These are phyloP conservation scores for Gallinago paraguaiae DNA, from an alignment of 2,113 vertebrate species.

Conservation along the genomic window DNA sequence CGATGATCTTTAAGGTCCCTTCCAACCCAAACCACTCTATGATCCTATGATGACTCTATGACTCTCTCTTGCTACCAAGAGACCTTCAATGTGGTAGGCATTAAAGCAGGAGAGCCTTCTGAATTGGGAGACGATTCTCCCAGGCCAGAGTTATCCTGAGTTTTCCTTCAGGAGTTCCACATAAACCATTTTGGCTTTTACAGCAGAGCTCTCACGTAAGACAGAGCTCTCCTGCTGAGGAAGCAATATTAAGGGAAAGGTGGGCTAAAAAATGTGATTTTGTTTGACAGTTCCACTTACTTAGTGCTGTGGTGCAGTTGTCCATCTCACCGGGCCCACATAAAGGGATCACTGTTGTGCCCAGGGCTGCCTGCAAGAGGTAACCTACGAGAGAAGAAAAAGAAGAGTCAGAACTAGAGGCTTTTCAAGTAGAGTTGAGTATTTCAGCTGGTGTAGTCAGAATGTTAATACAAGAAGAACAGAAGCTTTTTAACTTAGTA, in stretches of 20 bases:
- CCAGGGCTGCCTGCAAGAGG: constrained; percentile 56
- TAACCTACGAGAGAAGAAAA: constrained; percentile 46
- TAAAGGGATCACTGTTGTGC: constrained; percentile 75
- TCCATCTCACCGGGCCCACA: constrained; percentile 72
- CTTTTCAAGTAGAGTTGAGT: not conserved
- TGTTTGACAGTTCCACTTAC: constrained; percentile 41
- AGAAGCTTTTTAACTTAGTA: not conserved
- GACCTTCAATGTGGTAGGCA: no score
- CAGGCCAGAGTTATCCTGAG: not conserved
- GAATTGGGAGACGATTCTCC: not conserved
- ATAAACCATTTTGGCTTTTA: not conserved
- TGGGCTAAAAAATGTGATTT: not conserved
- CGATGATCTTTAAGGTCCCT: no score
- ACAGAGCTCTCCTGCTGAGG: not conserved
- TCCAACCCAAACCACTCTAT: no score
- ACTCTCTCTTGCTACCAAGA: not conserved
- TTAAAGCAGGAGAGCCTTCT: not conserved
- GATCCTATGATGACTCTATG: no score
- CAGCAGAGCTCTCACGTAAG: not conserved
- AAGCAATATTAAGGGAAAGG: not conserved
- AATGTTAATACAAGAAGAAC: not conserved
- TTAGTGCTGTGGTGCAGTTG: constrained; percentile 75
- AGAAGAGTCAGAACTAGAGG: not conserved
- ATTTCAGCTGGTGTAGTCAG: not conserved
- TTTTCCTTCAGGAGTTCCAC: not conserved